These are phyloP conservation scores for Sarcophaga carnaria DNA, from an alignment of 2,888 invertebrate species.

Conservation along the genomic window DNA sequence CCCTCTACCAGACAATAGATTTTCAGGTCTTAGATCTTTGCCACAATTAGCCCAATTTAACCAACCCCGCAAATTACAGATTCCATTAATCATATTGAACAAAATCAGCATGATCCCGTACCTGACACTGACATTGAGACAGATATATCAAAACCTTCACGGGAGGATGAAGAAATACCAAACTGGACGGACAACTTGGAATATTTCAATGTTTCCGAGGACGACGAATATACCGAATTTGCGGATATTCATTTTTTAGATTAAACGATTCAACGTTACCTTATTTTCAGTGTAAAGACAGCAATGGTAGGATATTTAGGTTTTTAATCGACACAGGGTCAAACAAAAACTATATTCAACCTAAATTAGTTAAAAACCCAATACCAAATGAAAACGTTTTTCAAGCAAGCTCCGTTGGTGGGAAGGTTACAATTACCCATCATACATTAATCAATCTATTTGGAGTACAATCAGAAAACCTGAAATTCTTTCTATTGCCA, in stretches of 20 bases:
- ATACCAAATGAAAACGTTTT: constrained; percentile 36
- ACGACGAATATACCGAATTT: constrained; percentile 5
- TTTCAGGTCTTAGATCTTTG: background rate
- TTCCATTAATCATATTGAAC: constrained; percentile 16
- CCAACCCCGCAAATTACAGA: background rate
- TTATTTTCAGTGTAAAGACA: constrained; percentile 29
- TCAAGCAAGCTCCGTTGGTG: background rate
- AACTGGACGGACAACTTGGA: background rate
- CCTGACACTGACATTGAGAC: background rate
- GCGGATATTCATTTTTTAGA: background rate
- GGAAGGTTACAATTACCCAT: too few relatives aligned
- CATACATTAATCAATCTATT: too few relatives aligned
- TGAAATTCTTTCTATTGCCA: too few relatives aligned
- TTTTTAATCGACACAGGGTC: constrained; percentile 22
- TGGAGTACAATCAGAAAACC: constrained; percentile 10
- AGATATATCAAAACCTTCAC: background rate
- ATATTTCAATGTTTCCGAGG: background rate
- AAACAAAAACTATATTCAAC: constrained; percentile 32
- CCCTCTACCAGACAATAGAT: too few relatives aligned
- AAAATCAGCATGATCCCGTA: background rate
- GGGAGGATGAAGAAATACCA: background rate
- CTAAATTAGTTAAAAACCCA: constrained; percentile 25
- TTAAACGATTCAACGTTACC: background rate
- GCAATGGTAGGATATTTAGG: constrained; percentile 32
- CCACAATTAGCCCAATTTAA: background rate